These are phyloP conservation scores for Parasteatoda tepidariorum DNA, from an alignment of 1,140 invertebrate species.

Conservation along the genomic window DNA sequence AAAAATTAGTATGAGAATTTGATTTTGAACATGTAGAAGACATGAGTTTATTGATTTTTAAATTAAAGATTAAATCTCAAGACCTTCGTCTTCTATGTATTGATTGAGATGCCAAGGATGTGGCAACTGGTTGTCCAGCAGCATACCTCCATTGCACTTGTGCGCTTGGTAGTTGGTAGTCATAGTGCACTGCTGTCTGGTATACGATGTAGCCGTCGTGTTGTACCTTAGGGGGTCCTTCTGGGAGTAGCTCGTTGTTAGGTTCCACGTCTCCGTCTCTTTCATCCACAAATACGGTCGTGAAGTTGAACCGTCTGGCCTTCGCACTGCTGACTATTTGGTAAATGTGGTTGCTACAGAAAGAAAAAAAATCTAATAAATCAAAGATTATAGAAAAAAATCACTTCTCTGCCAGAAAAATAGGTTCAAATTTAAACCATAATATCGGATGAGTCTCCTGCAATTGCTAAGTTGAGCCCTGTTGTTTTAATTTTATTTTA, in stretches of 20 bases:
- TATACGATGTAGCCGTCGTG: conserved; percentile 62
- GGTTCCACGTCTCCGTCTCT: conserved; percentile 63
- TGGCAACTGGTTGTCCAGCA: neutral
- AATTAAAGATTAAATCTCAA: no score
- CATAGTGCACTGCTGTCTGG: conserved; percentile 62
- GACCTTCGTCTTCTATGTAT: conserved; percentile 48
- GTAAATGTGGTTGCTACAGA: conserved; percentile 61
- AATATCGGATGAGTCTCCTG: no score
- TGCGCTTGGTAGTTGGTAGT: conserved; percentile 45
- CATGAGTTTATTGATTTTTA: no score
- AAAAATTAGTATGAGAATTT: no score
- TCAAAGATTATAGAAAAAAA: no score
- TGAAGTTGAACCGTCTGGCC: conserved; percentile 63
- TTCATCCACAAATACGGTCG: conserved; percentile 63
- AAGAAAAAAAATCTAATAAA: neutral
- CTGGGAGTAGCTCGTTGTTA: conserved; percentile 24
- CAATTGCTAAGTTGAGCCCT: no score
- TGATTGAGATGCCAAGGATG: neutral
- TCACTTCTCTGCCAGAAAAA: no score
- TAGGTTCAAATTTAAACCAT: no score
- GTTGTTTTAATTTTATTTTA: no score
- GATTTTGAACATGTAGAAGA: no score
- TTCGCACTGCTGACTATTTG: conserved; percentile 60
- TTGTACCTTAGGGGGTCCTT: conserved; percentile 28
- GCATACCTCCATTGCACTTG: conserved; percentile 33